Conservation (phyloP, 2,113 vertebrate genomes). For the Aphyosemion australe region DNA sequence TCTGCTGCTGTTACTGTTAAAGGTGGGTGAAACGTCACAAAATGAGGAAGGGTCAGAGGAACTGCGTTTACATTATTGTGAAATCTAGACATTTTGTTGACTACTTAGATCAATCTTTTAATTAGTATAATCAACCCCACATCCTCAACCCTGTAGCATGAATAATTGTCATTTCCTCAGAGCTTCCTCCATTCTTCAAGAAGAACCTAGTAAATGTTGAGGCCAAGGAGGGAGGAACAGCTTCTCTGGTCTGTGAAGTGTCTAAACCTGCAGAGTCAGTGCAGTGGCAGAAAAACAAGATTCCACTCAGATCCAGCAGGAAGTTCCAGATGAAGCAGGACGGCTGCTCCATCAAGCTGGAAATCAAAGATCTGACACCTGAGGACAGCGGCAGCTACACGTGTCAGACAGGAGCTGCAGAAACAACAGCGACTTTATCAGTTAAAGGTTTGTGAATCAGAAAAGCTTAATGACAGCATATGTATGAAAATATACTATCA, state of each 20-base stretch:
- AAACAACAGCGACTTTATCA: constrained; percentile 41
- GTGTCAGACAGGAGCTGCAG: constrained; percentile 42
- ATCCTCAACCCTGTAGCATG: too few species aligned
- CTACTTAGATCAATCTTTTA: too few species aligned
- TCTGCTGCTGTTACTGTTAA: constrained; percentile 6
- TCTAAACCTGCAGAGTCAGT: constrained; percentile 66
- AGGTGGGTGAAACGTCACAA: too few species aligned
- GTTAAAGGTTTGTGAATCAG: constrained; percentile 80
- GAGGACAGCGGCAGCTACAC: constrained; percentile 66
- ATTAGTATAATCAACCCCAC: too few species aligned
- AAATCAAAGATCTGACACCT: constrained; percentile 63
- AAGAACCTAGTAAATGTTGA: constrained; percentile 57
- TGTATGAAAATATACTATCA: too few species aligned
- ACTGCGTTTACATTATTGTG: too few species aligned
- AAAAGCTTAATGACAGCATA: neutral
- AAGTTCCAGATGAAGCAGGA: constrained; percentile 75
- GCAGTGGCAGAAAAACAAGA: constrained; percentile 73
- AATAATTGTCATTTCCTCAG: neutral
- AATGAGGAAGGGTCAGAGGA: too few species aligned
- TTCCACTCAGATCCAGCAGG: constrained; percentile 55
- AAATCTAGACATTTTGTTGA: too few species aligned
- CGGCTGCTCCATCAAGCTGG: constrained; percentile 55
- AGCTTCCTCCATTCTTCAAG: neutral
- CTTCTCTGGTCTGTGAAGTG: constrained; percentile 67
- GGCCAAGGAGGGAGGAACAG: constrained; percentile 50